Evolutionary conservation across 2,797 vertebrate species (phyloP).

Genomic region (Eidolon dupreanum): DNA sequence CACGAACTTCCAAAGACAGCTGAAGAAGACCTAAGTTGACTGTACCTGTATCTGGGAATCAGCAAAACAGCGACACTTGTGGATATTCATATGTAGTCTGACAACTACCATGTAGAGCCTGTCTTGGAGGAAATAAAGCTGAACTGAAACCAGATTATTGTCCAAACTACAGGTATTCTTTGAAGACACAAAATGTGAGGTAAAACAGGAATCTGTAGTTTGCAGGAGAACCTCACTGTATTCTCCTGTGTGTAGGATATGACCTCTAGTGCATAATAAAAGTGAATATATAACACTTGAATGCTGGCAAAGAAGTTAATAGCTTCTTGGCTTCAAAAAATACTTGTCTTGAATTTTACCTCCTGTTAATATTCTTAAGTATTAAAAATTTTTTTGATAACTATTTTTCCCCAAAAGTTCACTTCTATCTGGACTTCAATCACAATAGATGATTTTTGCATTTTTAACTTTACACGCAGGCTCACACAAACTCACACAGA

Average conservation of each 20-base stretch:
- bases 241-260: not conserved
- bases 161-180: not conserved
- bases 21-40: not conserved
- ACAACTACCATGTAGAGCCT: not conserved
- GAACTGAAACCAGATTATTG: not conserved
- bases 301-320: not conserved
- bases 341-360: not conserved
- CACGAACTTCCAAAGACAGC: not conserved
- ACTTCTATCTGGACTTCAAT: too few species aligned
- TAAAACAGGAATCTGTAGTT: not conserved
- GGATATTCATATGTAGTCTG: not conserved
- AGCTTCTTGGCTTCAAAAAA: not conserved
- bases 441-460: too few species aligned
- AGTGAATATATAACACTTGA: not conserved
- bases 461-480: too few species aligned
- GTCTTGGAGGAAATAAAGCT: not conserved
- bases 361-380: not conserved
- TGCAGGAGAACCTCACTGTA: not conserved
- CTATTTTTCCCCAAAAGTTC: too few species aligned
- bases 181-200: not conserved
- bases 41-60: not conserved
- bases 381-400: too few species aligned
- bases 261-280: not conserved
- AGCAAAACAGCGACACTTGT: not conserved
- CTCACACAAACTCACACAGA: too few species aligned